Evolutionary conservation across 2,113 vertebrate species (phyloP).

Genomic region (Chaetodon trifascialis): DNA sequence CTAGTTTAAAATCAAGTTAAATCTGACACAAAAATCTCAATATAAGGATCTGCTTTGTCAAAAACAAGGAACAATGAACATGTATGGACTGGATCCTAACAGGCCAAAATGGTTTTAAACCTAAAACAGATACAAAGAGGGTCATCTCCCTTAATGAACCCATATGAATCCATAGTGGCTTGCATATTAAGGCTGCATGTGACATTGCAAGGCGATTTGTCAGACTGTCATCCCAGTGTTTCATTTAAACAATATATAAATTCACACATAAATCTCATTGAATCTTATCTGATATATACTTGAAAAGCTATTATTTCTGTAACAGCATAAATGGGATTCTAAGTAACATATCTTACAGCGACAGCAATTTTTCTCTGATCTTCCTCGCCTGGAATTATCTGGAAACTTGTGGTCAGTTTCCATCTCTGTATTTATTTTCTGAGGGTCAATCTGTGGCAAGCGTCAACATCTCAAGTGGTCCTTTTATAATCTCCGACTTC

Average conservation of each 20-base stretch:
- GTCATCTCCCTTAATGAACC: conserved; percentile 62
- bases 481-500: conserved; percentile 13
- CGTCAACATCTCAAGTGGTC: conserved; percentile 43
- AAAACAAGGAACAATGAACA: conserved; percentile 8
- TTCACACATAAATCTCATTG: conserved; percentile 57
- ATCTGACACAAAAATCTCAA: conserved; percentile 15
- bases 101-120: conserved; percentile 30
- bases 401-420: conserved; percentile 32
- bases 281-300: conserved; percentile 46
- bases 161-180: conserved; percentile 63
- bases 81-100: conserved; percentile 38
- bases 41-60: neutral
- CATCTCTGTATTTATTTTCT: conserved; percentile 13
- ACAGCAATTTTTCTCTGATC: conserved; percentile 38
- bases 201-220: conserved; percentile 44
- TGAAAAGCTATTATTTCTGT: conserved; percentile 66
- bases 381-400: conserved; percentile 34
- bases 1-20: conserved; percentile 47
- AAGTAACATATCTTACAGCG: conserved; percentile 60
- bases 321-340: conserved; percentile 73
- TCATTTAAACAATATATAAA: conserved; percentile 58
- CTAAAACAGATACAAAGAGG: conserved; percentile 34
- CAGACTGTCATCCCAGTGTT: conserved; percentile 69
- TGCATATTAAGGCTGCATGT: conserved; percentile 55
- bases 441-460: conserved; percentile 37